phyloP scores from a whole-genome alignment of 2,888 invertebrate species.

The Xestia c-nigrum region DNA sequence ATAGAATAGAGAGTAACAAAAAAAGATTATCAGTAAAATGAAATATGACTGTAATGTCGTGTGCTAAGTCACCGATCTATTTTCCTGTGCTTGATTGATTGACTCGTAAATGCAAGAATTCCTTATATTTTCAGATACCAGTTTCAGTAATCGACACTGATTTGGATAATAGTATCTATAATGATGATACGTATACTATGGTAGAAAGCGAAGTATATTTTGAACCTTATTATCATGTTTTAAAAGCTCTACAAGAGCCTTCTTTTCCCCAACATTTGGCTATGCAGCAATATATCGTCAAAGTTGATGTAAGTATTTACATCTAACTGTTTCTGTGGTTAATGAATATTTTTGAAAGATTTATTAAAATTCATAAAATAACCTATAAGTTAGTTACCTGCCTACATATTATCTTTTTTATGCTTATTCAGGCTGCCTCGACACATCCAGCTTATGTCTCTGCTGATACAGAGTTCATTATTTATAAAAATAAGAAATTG shows the following conservation, averaged over 20 bases:
- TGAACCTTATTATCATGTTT: slow-evolving; percentile 94
- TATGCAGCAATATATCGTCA: slow-evolving; percentile 92
- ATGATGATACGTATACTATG: slow-evolving; percentile 88
- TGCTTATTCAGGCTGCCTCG: slow-evolving; percentile 72
- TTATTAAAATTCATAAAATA: neutral
- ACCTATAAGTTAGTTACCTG: neutral
- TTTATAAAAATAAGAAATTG: slow-evolving; percentile 30
- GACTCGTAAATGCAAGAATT: neutral
- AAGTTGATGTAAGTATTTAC: slow-evolving; percentile 84
- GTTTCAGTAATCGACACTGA: slow-evolving; percentile 73
- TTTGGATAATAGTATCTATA: slow-evolving; percentile 67
- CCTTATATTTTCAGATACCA: slow-evolving; percentile 75
- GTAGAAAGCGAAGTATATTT: slow-evolving; percentile 95
- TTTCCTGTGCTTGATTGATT: neutral
- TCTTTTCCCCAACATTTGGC: slow-evolving; percentile 90
- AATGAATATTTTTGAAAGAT: neutral
- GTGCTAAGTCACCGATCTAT: neutral
- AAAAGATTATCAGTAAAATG: neutral
- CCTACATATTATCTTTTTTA: neutral
- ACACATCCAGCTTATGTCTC: slow-evolving; percentile 73
- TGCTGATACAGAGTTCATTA: slow-evolving; percentile 55
- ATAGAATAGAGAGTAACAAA: neutral
- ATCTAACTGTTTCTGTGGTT: neutral
- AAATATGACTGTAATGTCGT: neutral
- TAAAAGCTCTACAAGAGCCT: slow-evolving; percentile 92